phyloP scores from a whole-genome alignment of 2,888 invertebrate species.

The Melieria crassipennis region DNA sequence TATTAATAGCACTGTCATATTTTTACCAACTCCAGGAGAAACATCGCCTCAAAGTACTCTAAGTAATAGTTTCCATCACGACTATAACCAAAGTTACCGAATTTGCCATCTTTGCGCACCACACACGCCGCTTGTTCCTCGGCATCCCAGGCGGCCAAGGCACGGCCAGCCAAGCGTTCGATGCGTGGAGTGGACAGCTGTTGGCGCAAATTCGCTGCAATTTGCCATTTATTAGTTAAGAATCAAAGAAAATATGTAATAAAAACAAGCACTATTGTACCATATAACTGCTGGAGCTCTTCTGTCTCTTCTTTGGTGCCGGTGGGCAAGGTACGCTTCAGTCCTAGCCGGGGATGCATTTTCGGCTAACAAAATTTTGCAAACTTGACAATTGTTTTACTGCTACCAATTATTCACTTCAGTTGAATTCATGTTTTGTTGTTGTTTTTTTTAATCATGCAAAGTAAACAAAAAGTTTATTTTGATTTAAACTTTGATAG shows the following conservation, averaged over 20 bases:
- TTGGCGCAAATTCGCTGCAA: constrained; percentile 51
- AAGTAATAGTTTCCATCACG: constrained; percentile 54
- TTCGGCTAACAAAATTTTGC: neutral
- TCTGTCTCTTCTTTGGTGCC: constrained; percentile 47
- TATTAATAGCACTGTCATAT: neutral
- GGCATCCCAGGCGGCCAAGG: constrained; percentile 54
- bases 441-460: too few relatives aligned
- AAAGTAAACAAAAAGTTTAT: too few relatives aligned
- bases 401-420: too few relatives aligned
- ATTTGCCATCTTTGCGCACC: constrained; percentile 60
- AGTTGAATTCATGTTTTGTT: too few relatives aligned
- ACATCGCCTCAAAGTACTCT: constrained; percentile 59
- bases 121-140: constrained; percentile 54
- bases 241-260: neutral
- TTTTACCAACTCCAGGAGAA: constrained; percentile 59
- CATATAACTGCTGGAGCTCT: constrained; percentile 50
- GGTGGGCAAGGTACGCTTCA: constrained; percentile 52
- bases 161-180: constrained; percentile 55
- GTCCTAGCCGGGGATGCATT: constrained; percentile 40
- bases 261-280: constrained; percentile 39
- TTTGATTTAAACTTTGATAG: too few relatives aligned
- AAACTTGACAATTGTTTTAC: neutral
- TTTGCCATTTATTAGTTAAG: neutral
- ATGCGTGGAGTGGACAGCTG: constrained; percentile 56
- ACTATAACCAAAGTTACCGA: constrained; percentile 58